A percentile compares a stretch with the other conserved stretches of the same genome.
phyloP scores from a whole-genome alignment of 2,113 vertebrate genomes.

The Ploceus nigricollis region DNA sequence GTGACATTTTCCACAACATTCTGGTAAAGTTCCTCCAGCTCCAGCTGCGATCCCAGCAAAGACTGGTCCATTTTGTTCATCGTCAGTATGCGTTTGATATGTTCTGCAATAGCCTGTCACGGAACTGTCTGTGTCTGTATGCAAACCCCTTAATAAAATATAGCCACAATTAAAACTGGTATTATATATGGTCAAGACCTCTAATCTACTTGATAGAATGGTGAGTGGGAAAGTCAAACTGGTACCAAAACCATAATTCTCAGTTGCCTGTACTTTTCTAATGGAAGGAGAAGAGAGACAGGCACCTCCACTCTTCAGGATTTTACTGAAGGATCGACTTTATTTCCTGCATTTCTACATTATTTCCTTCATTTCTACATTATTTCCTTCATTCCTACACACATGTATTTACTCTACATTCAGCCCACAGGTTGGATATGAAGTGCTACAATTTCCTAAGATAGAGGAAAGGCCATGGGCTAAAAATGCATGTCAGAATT shows the following conservation, averaged over 20 bases:
- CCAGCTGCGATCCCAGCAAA: constrained; percentile 52
- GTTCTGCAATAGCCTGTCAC: constrained; percentile 37
- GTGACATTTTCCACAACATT: constrained; percentile 36
- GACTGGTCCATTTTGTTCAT: constrained; percentile 60
- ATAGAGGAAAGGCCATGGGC: not conserved
- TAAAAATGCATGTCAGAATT: not conserved
- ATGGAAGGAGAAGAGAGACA: not conserved
- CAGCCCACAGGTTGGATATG: not conserved
- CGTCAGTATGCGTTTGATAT: constrained; percentile 32
- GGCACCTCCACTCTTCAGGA: not conserved
- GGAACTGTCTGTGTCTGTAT: constrained; percentile 48
- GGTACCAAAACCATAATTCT: not conserved
- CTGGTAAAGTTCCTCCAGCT: constrained; percentile 46
- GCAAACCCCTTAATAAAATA: not conserved
- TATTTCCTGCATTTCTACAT: not conserved
- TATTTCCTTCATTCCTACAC: not conserved
- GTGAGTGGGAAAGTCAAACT: not conserved
- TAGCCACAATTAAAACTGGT: not conserved
- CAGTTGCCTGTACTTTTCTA: not conserved
- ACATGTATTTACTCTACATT: not conserved
- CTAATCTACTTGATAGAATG: not conserved
- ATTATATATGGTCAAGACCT: not conserved
- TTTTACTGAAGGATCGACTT: not conserved
- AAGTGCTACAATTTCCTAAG: not conserved
- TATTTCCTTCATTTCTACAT: not conserved